phyloP scores from a whole-genome alignment of 2,113 vertebrate species.

The Sinocyclocheilus maitianheensis region DNA sequence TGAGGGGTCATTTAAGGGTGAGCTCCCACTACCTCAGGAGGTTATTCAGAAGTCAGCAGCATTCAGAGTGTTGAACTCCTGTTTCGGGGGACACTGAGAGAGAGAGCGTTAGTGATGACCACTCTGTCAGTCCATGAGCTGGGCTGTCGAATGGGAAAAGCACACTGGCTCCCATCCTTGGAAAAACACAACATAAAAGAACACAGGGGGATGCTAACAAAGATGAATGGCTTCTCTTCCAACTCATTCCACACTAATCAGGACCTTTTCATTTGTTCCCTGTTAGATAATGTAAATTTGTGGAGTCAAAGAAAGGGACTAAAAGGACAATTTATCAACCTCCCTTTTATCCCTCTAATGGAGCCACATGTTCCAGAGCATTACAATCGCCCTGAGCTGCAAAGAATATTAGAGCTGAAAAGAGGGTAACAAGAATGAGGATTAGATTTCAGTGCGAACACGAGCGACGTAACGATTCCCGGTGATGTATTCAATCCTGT shows the following conservation, averaged over 20 bases:
- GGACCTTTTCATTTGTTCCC: conserved; percentile 78
- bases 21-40: conserved; percentile 76
- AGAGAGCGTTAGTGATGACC: conserved; percentile 72
- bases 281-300: conserved; percentile 82
- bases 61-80: conserved; percentile 72
- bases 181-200: conserved; percentile 77
- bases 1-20: conserved; percentile 81
- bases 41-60: conserved; percentile 82
- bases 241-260: conserved; percentile 79
- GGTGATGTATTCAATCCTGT: conserved; percentile 1
- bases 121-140: conserved; percentile 57
- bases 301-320: conserved; percentile 79
- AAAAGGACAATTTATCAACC: conserved; percentile 78
- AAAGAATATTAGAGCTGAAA: conserved; percentile 26
- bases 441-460: conserved; percentile 23
- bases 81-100: conserved; percentile 73
- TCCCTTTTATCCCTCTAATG: conserved; percentile 65
- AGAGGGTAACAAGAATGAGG: conserved; percentile 18
- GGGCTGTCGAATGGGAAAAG: conserved; percentile 52
- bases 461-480: not conserved
- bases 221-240: conserved; percentile 74
- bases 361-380: conserved; percentile 52
- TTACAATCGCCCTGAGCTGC: conserved; percentile 39
- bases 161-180: conserved; percentile 67
- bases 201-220: conserved; percentile 79